phyloP scores from a whole-genome alignment of 2,797 vertebrate genomes.

The Melanogrammus aeglefinus region DNA sequence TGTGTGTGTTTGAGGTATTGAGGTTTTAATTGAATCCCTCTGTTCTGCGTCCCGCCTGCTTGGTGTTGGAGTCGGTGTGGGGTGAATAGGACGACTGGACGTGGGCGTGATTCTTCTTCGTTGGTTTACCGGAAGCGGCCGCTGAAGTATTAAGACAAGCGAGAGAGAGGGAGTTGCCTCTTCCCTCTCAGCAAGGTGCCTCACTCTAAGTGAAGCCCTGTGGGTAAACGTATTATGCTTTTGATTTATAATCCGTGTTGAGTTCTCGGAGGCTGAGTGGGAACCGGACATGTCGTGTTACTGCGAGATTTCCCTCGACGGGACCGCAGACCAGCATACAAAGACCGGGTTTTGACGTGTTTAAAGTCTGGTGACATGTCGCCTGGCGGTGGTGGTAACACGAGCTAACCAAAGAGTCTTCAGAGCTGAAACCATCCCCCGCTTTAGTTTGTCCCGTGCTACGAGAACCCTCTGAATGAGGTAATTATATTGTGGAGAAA shows the following conservation, averaged over 20 bases:
- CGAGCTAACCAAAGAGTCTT: not conserved
- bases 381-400: not conserved
- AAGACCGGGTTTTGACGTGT: not conserved
- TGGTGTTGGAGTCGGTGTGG: not conserved
- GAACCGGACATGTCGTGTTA: not conserved
- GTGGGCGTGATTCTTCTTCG: not conserved
- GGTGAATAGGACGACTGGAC: not conserved
- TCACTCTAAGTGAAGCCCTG: not conserved
- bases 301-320: not conserved
- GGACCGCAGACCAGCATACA: not conserved
- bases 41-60: not conserved
- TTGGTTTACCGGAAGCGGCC: not conserved
- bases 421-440: not conserved
- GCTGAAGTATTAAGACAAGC: not conserved
- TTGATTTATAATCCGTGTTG: not conserved
- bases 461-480: not conserved
- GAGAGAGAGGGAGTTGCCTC: not conserved
- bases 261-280: not conserved
- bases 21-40: not conserved
- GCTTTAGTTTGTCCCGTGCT: not conserved
- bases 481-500: slow-evolving; percentile 3
- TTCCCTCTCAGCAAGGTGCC: not conserved
- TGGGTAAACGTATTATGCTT: not conserved
- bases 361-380: not conserved
- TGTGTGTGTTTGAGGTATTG: not conserved